phyloP scores from a whole-genome alignment of 1,140 invertebrate genomes.

The Zaprionus vittiger region DNA sequence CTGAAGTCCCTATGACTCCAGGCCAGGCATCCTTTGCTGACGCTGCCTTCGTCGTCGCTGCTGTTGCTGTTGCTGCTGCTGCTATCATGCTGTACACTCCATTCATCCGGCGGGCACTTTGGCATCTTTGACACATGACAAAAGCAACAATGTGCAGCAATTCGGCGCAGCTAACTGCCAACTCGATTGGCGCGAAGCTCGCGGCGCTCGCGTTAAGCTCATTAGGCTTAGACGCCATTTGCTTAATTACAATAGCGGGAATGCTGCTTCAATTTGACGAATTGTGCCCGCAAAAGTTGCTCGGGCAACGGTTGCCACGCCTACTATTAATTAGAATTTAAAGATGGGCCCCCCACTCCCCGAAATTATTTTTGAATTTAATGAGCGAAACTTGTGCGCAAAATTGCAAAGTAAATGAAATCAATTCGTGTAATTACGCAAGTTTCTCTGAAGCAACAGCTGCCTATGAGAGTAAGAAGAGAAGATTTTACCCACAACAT shows the following conservation, averaged over 20 bases:
- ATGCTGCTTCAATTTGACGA: slow-evolving; percentile 21
- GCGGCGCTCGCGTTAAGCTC: slow-evolving; percentile 34
- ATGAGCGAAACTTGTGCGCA: slow-evolving; percentile 46
- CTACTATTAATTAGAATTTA: slow-evolving; percentile 37
- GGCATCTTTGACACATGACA: slow-evolving; percentile 51
- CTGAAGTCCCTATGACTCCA: slow-evolving; percentile 39
- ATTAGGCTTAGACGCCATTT: slow-evolving; percentile 41
- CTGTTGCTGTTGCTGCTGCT: background rate
- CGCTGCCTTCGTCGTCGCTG: background rate
- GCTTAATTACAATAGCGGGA: slow-evolving; percentile 43
- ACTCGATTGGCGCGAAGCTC: background rate
- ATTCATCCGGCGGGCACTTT: slow-evolving; percentile 49
- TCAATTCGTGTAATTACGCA: slow-evolving; percentile 66
- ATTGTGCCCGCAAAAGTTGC: slow-evolving; percentile 7
- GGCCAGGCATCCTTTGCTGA: slow-evolving; percentile 40
- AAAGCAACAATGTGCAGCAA: slow-evolving; percentile 49
- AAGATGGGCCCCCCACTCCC: background rate
- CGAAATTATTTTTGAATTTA: slow-evolving; percentile 45
- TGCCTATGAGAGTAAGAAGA: slow-evolving; percentile 38
- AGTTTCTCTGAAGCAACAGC: slow-evolving; percentile 33
- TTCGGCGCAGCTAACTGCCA: slow-evolving; percentile 5
- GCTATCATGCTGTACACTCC: slow-evolving; percentile 29
- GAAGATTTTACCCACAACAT: background rate
- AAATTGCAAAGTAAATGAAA: slow-evolving; percentile 79
- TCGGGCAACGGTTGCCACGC: slow-evolving; percentile 15